These are phyloP conservation scores for Callithrix jacchus DNA, from an alignment of 2,113 vertebrate genomes.

Conservation along the genomic window DNA sequence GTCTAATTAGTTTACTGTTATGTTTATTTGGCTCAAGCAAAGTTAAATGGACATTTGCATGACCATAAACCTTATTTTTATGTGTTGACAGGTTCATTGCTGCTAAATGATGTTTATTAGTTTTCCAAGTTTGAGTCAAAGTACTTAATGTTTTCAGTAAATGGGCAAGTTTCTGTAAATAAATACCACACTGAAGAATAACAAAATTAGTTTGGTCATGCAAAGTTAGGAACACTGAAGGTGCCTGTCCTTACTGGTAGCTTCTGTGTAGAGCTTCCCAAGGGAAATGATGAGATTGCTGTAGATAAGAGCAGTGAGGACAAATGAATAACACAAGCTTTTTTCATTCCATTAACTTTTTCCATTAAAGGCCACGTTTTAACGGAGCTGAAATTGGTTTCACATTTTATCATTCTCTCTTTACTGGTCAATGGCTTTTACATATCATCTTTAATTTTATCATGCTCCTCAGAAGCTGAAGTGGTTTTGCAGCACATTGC, in stretches of 20 bases:
- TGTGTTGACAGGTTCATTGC: conserved; percentile 56
- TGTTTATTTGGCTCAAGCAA: conserved; percentile 38
- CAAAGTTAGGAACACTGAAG: neutral
- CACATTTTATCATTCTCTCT: neutral
- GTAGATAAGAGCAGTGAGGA: neutral
- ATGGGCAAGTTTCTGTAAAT: conserved; percentile 19
- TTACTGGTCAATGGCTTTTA: neutral
- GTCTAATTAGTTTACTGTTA: conserved; percentile 53
- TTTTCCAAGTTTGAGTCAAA: conserved; percentile 55
- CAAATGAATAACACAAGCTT: neutral
- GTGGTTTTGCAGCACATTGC: neutral
- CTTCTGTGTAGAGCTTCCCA: neutral
- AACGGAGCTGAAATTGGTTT: neutral
- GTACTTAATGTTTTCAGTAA: conserved; percentile 58
- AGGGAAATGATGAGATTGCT: neutral
- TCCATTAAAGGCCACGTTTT: neutral
- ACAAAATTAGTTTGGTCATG: neutral
- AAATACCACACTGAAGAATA: neutral
- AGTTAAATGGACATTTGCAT: conserved; percentile 46
- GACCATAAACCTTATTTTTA: conserved; percentile 43
- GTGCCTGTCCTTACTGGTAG: neutral
- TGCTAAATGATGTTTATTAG: conserved; percentile 43
- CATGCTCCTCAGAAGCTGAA: neutral
- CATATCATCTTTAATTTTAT: neutral
- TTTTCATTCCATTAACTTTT: neutral